Percentiles rank a stretch among this genome's conserved stretches.
Conservation (phyloP, 2,797 vertebrate species). For the Cossypha caffra region DNA sequence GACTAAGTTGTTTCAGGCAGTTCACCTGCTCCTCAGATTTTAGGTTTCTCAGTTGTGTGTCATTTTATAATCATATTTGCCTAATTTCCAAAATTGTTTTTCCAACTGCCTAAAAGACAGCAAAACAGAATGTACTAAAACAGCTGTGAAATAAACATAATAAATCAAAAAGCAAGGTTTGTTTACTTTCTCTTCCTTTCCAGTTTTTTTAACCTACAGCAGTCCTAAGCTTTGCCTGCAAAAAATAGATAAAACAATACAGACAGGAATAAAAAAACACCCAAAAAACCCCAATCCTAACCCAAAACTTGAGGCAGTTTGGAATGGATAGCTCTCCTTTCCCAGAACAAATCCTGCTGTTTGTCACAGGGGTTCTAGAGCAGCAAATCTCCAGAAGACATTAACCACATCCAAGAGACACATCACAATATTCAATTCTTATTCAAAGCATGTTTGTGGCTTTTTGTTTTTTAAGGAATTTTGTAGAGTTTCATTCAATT, state of each 20-base stretch:
- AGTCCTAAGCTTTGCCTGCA: neutral
- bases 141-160: constrained; percentile 15
- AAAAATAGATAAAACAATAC: neutral
- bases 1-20: constrained; percentile 6
- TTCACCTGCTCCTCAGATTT: constrained; percentile 42
- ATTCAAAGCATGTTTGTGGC: neutral
- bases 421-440: constrained; percentile 1
- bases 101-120: constrained; percentile 23
- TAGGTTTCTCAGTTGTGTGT: neutral
- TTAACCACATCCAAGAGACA: constrained; percentile 34
- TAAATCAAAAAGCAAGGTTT: constrained; percentile 31
- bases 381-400: constrained; percentile 6
- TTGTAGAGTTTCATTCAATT: constrained; percentile 33
- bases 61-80: constrained; percentile 17
- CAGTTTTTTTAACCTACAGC: neutral
- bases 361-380: constrained; percentile 15
- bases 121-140: neutral
- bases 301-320: neutral
- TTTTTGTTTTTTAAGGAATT: neutral
- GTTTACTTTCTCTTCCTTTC: neutral
- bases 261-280: neutral
- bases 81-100: constrained; percentile 31
- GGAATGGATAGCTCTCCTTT: neutral
- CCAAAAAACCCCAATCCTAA: neutral
- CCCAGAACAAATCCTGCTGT: constrained; percentile 12